Evolutionary conservation across 2,797 vertebrate species (phyloP).

Genomic region (Tokudaia tokunoshimensis): DNA sequence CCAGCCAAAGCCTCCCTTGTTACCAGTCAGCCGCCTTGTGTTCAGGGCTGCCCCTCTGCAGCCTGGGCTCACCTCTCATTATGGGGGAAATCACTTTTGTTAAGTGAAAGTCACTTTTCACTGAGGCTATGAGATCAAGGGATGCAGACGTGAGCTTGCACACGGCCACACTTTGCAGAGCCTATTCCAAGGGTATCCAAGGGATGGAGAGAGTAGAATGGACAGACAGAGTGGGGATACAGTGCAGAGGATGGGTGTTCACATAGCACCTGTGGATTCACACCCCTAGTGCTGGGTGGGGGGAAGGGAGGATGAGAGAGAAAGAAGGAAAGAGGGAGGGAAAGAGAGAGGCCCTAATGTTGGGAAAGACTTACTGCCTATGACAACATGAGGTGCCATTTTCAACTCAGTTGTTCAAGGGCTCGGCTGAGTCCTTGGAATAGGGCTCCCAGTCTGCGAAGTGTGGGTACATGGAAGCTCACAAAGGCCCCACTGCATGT

Average conservation of each 20-base stretch:
- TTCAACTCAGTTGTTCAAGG: neutral
- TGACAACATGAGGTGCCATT: neutral
- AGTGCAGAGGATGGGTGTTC: too few relatives aligned
- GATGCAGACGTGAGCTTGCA: neutral
- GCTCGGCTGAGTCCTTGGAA: neutral
- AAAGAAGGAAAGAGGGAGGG: too few relatives aligned
- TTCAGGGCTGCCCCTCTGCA: neutral
- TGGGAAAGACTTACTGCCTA: neutral
- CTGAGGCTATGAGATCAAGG: neutral
- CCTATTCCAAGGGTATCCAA: neutral
- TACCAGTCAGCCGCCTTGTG: neutral
- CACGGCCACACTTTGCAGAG: neutral
- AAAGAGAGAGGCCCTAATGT: neutral
- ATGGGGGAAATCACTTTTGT: neutral
- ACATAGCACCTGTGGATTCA: neutral
- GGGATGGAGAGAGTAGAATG: neutral
- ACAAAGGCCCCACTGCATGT: neutral
- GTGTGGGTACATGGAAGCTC: too few relatives aligned
- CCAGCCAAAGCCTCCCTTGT: too few relatives aligned
- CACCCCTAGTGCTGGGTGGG: neutral
- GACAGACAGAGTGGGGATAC: neutral
- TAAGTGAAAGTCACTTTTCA: conserved; percentile 36
- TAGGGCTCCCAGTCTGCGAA: too few relatives aligned
- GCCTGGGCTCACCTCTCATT: neutral
- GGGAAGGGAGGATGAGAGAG: neutral